Conservation (phyloP, 2,113 vertebrate genomes). For the Cinclus cinclus region DNA sequence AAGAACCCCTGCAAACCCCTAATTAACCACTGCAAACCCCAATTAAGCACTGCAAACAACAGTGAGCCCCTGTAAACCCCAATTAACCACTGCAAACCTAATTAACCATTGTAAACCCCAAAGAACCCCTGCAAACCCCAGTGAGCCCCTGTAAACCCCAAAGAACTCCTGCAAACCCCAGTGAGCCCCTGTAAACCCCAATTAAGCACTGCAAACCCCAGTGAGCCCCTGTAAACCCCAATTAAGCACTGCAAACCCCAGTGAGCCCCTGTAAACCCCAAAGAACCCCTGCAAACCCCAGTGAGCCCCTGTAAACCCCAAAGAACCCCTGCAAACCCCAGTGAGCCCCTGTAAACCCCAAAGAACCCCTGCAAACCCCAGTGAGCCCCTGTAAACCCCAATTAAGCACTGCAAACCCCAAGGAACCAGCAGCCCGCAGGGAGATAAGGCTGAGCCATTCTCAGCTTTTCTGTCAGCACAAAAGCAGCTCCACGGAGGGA, state of each 20-base stretch:
- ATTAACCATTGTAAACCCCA: background rate
- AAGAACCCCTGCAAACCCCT: too few relatives aligned
- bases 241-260: accelerated
- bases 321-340: too few relatives aligned
- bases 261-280: background rate
- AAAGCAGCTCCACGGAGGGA: background rate
- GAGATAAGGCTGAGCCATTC: background rate
- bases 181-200: too few relatives aligned
- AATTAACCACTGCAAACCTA: background rate
- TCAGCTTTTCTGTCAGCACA: background rate
- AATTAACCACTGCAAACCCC: too few relatives aligned
- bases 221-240: background rate
- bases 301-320: accelerated
- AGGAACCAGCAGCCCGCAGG: background rate
- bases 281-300: accelerated
- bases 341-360: accelerated
- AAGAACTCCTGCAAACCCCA: background rate
- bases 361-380: background rate
- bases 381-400: too few relatives aligned
- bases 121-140: background rate
- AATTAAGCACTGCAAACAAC: background rate
- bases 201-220: background rate
- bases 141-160: background rate
- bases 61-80: background rate
- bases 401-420: background rate